Base-by-base conservation (phyloP, 1,140 invertebrate species). In the Acromyrmex charruanus region DNA sequence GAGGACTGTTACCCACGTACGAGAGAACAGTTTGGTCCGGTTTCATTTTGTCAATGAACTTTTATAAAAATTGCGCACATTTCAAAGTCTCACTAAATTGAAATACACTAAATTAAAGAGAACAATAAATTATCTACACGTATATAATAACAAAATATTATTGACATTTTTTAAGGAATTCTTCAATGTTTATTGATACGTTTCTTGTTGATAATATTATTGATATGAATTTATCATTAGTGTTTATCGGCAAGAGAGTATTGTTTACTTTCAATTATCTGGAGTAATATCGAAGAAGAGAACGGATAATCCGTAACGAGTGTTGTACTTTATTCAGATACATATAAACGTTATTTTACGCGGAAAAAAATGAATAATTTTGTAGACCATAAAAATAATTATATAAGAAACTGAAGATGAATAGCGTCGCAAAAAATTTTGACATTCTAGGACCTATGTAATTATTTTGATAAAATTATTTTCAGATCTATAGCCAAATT, bases 191-290 rank as follows among this genome's bases (percentile, higher is more conserved):
- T 39, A 51, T 69, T 2, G 66, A 25, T 68, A 44, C 21, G 35
- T 49, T 69, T 69, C 14, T 69, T 69, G 12, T 49, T 51, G 39
- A 49, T 69, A 49, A 69, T 25, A 44, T 12, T 44, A 9, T 44
- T 44, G 39, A 44, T 39, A 16, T 7, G 14, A 69, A 69, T 9
- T 2, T 69, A 5, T 16, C 35, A 25, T 68, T 25, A 21, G n/a
- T 68, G 21, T 68, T 14, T 69, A 25, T 49, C 21, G 66, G 39
- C 39, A 49, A 69, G 39, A 51, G 66, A 69, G 66, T 28, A 69
- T 69, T 69, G 66, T 49, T 69, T 25, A 69, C 14, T 16, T 10
- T 25, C 3, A 69, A 69, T 69, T 69, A 69, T 51, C 39, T 69
- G 39, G 12, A 16, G 4, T 69, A 69, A 69, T 69, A 25, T 49